Evolutionary conservation across 1,140 invertebrate species (phyloP), one percentile per base, ranked within the genome.

Genomic region (Ctenoplectra terminalis): DNA sequence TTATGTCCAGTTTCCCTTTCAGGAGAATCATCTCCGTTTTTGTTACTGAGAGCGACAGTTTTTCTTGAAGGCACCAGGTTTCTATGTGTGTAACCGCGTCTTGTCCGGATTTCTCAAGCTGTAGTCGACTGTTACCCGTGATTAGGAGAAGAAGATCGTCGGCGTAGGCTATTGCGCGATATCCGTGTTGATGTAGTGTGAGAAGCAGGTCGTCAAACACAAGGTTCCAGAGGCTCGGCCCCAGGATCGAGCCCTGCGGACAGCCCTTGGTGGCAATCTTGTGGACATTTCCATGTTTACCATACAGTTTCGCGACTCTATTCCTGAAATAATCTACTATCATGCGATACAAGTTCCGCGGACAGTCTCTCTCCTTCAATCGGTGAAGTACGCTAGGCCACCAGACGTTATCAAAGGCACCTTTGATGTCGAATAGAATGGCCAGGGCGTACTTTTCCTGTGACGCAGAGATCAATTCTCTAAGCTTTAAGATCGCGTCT

Each of bases 341-440:
- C 0, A 94, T 69, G 0, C 78, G 43, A 34, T 85, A 83, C 0
- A 92, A 3, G 26, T 90, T 81, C 29, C 48, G 34, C 0, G 87
- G 88, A 23, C 90, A 89, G 0, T 78, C 5, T 37, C 85, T 67
- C 0, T 60, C 37, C 31, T 77, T 83, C 0, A 91, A 60, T 50
- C 89, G 89, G 0, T 82, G 1, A 0, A 94, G 48, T 0, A 93
- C 83, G 69, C 83, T 86, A 0, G 91, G 90, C 93, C 92, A 94
- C 90, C 91, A 91, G 0, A 90, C 87, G 23, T 90, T 90, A 67
- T 94, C 90, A 66, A 94, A 94, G 0, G 94, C 94, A 0, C 93
- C 94, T 8, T 90, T 89, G 15, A 94, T 94, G 69, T 94, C 94
- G 8, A 94, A 58, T 13, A 92, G 82, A 0, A 93, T 82, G 0